Evolutionary conservation across 2,113 vertebrate genomes (phyloP), one percentile per base, ranked within the genome.

Genomic region (Semnopithecus entellus): DNA sequence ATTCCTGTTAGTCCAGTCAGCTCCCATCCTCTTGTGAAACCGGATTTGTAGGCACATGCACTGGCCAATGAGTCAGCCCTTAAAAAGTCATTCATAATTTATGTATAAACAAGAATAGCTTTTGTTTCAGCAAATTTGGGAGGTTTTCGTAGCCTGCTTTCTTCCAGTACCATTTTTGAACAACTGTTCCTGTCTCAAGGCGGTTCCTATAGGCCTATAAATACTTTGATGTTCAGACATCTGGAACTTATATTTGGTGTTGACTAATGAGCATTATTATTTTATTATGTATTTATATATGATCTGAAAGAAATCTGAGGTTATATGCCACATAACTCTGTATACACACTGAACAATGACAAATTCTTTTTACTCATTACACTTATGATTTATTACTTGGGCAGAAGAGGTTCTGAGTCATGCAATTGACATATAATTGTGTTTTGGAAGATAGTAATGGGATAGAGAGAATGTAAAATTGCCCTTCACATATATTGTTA

Each of bases 271-370:
- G 66, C 27, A 81, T 93, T 87, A 85, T 84, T 93, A 61, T 91
- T 52, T 98, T 98, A 98, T 96, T 96, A 95, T 98, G 96, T 92
- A 73, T 93, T 95, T 95, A 98, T 96, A 92, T 87, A 86, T 97
- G 95, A 86, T 98, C 98, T 98, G 96, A 98, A 98, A 97, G 98
- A 98, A 97, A 98, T 86, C 98, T 97, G 50, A 75, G 96, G 89
- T 94, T 73, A 20, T 97, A 90, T 93, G 85, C 52, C 97, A 98
- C 59, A 82, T 84, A 88, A 96, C 83, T 96, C 84, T 95, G 88
- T 87, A 95, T 84, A 91, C 57, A 95, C 59, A 85, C 40, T 94
- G 40, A 98, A 96, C 93, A 98, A 96, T 68, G 90, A 85, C 64
- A 98, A 95, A 90, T 80, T 82, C 96, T 38, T 98, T 97, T 97